phyloP scores from a whole-genome alignment of 2,888 invertebrate genomes.

The Hydropsyche betteni region DNA sequence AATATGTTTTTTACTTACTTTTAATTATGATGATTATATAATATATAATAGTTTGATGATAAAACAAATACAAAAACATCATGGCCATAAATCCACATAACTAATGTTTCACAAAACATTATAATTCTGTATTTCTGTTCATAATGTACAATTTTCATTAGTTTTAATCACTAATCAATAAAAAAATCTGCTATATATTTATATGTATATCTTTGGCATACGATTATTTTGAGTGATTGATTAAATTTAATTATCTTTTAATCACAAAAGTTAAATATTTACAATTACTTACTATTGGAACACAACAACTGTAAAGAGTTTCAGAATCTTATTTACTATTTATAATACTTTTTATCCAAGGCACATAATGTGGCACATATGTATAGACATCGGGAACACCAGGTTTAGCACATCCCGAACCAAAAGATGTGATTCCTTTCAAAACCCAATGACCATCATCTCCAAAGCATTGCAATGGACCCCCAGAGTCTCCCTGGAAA shows the following conservation, averaged over 20 bases:
- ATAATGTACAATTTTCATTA: too few relatives aligned
- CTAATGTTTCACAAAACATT: too few relatives aligned
- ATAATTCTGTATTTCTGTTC: too few relatives aligned
- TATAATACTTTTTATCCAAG: constrained; percentile 72
- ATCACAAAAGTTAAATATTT: neutral
- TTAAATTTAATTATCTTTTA: neutral
- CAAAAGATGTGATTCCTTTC: constrained; percentile 90
- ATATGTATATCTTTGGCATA: too few relatives aligned
- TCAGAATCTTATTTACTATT: constrained; percentile 46
- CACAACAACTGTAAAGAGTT: neutral
- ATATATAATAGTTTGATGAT: too few relatives aligned
- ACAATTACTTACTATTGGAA: neutral
- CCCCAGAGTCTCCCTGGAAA: constrained; percentile 87
- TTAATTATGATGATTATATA: too few relatives aligned
- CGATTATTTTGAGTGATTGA: too few relatives aligned
- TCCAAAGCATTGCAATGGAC: constrained; percentile 84
- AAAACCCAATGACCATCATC: constrained; percentile 86
- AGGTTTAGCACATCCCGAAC: constrained; percentile 88
- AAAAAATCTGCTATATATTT: too few relatives aligned
- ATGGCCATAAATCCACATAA: too few relatives aligned
- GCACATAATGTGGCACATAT: constrained; percentile 81
- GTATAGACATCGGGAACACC: constrained; percentile 92
- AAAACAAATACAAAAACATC: too few relatives aligned
- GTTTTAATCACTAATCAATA: too few relatives aligned
- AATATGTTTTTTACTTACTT: too few relatives aligned